phyloP scores from a whole-genome alignment of 2,888 invertebrate genomes.

The Drosophila maculinotata region DNA sequence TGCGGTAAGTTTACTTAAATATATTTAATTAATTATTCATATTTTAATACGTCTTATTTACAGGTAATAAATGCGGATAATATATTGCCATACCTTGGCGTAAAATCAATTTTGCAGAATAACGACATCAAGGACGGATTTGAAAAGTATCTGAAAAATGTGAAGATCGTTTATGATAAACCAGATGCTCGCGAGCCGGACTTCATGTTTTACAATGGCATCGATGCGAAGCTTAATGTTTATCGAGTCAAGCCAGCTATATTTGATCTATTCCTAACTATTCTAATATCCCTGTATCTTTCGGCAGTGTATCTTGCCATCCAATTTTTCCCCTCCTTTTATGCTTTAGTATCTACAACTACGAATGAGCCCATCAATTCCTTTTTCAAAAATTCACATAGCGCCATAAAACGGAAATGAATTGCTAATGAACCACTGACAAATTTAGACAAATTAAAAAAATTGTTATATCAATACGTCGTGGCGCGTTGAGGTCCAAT shows the following conservation, averaged over 20 bases:
- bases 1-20: slow-evolving; percentile 87
- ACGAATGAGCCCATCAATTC: slow-evolving; percentile 17
- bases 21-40: background rate
- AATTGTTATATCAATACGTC: slow-evolving; percentile 32
- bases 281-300: slow-evolving; percentile 93
- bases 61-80: slow-evolving; percentile 91
- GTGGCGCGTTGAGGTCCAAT: slow-evolving; percentile 39
- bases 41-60: background rate
- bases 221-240: slow-evolving; percentile 92
- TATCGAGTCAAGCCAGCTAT: slow-evolving; percentile 99
- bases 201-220: slow-evolving; percentile 94
- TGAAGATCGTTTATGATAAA: slow-evolving; percentile 88
- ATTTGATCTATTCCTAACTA: slow-evolving; percentile 97
- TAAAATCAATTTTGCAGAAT: slow-evolving; percentile 89
- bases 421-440: slow-evolving; percentile 1
- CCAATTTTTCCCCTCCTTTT: slow-evolving; percentile 89
- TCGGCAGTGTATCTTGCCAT: slow-evolving; percentile 93
- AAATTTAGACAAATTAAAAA: slow-evolving; percentile 27
- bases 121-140: slow-evolving; percentile 90
- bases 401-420: slow-evolving; percentile 42
- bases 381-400: slow-evolving; percentile 28
- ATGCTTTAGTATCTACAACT: slow-evolving; percentile 86
- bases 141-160: slow-evolving; percentile 91
- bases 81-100: slow-evolving; percentile 91
- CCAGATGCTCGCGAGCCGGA: slow-evolving; percentile 96